phyloP scores from a whole-genome alignment of 2,888 invertebrate species.

The Eristalinus sepulchralis region DNA sequence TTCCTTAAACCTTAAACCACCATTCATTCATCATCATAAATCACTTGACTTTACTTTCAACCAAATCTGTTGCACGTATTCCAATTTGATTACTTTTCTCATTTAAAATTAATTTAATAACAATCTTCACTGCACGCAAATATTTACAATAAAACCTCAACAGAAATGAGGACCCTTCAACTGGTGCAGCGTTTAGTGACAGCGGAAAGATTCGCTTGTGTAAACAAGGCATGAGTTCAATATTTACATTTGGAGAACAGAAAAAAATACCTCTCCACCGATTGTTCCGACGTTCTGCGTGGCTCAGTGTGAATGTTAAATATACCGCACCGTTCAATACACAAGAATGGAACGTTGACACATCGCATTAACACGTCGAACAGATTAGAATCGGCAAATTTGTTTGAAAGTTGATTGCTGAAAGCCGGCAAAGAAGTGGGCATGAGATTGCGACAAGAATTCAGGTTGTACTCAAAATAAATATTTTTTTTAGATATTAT shows the following conservation, averaged over 20 bases:
- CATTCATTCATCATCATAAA: neutral
- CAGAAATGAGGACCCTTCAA: neutral
- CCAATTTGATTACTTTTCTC: neutral
- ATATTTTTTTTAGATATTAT: neutral
- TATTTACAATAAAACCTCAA: constrained; percentile 23
- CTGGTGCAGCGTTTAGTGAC: constrained; percentile 21
- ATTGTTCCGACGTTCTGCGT: constrained; percentile 9
- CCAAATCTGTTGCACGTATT: neutral
- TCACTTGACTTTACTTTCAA: neutral
- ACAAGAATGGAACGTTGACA: constrained; percentile 44
- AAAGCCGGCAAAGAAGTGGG: neutral
- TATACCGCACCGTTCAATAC: constrained; percentile 44
- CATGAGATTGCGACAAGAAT: neutral
- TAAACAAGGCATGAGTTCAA: constrained; percentile 38
- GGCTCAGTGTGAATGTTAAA: constrained; percentile 60
- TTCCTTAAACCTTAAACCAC: no score
- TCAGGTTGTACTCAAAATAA: neutral
- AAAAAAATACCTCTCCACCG: neutral
- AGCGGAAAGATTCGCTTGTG: constrained; percentile 33
- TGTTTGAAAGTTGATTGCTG: neutral
- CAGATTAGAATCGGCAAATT: constrained; percentile 12
- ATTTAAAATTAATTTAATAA: constrained; percentile 12
- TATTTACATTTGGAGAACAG: constrained; percentile 35
- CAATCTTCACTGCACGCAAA: constrained; percentile 6
- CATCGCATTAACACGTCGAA: constrained; percentile 41